These are phyloP conservation scores for Hetaerina americana DNA, from an alignment of 1,140 invertebrate species.

Conservation along the genomic window DNA sequence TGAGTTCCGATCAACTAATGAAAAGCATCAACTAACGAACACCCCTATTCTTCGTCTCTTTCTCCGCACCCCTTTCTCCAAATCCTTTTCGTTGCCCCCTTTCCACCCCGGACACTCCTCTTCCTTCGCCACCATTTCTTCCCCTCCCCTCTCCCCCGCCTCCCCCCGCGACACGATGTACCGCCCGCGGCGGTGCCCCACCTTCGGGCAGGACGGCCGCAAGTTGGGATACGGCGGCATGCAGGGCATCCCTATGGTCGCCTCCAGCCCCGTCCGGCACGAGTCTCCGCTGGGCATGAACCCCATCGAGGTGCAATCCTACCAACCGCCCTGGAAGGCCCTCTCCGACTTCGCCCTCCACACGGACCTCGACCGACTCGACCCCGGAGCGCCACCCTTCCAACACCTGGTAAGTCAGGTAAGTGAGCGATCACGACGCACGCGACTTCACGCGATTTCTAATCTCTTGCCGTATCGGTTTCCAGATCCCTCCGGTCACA, in stretches of 20 bases:
- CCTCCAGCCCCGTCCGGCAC: constrained; percentile 85
- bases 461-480: too few relatives aligned
- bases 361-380: constrained; percentile 76
- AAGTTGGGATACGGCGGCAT: constrained; percentile 82
- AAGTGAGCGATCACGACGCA: constrained; percentile 19
- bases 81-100: background rate
- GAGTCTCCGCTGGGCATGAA: constrained; percentile 77
- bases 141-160: background rate
- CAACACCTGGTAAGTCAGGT: constrained; percentile 93
- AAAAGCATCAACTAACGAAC: background rate
- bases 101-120: background rate
- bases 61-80: background rate
- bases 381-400: constrained; percentile 77
- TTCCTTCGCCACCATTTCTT: too few relatives aligned
- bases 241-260: constrained; percentile 94
- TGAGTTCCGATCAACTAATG: too few relatives aligned
- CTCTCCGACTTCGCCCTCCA: constrained; percentile 89
- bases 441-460: too few relatives aligned
- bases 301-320: constrained; percentile 82
- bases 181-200: background rate
- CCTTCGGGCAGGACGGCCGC: constrained; percentile 62
- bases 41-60: background rate
- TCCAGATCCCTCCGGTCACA: too few relatives aligned
- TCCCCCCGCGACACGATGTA: too few relatives aligned
- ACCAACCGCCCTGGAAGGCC: constrained; percentile 95